Percentiles rank a stretch among this genome's conserved stretches.
Conservation (phyloP, 2,113 vertebrate species). For the Parus major region DNA sequence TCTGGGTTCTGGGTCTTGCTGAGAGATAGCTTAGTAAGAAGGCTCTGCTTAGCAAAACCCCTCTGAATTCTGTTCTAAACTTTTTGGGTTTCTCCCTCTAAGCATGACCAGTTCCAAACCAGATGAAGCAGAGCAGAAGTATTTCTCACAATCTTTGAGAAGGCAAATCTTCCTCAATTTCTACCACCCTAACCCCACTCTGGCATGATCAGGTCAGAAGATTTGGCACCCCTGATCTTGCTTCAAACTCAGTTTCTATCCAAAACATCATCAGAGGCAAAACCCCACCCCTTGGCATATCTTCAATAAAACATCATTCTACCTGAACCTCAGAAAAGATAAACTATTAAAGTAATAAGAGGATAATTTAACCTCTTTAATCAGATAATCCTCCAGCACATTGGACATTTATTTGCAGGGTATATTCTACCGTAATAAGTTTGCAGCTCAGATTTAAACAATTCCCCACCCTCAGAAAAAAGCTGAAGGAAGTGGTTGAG, state of each 20-base stretch:
- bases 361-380: conserved; percentile 70
- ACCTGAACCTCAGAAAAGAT: conserved; percentile 68
- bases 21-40: accelerated
- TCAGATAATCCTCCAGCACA: conserved; percentile 71
- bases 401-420: conserved; percentile 61
- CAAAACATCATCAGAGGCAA: conserved; percentile 20
- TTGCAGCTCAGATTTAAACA: conserved; percentile 52
- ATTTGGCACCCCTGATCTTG: conserved; percentile 39
- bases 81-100: neutral
- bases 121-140: neutral
- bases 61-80: neutral
- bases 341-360: conserved; percentile 72
- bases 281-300: conserved; percentile 54
- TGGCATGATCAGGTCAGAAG: neutral
- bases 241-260: neutral
- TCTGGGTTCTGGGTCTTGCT: neutral
- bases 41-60: neutral
- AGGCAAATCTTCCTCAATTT: neutral
- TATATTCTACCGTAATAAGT: conserved; percentile 42
- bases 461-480: conserved; percentile 64
- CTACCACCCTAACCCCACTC: neutral
- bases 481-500: conserved; percentile 72
- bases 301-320: conserved; percentile 66
- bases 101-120: accelerated
- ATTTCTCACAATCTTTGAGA: neutral